These are phyloP conservation scores for Himalopsyche anomala DNA, from an alignment of 2,888 invertebrate genomes.

Conservation along the genomic window DNA sequence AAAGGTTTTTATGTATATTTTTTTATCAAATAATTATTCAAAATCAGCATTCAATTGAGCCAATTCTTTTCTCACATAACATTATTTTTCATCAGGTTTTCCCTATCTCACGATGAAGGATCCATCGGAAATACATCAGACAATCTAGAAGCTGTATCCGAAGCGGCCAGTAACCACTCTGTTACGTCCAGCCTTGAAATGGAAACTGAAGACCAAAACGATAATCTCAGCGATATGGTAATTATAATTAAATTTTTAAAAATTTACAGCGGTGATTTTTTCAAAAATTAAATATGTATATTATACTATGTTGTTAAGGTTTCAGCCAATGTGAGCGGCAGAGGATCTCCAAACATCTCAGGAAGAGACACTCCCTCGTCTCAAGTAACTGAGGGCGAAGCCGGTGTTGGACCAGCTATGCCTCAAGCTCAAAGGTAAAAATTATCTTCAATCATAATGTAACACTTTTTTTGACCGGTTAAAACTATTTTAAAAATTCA, in stretches of 20 bases:
- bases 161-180: slow-evolving; percentile 96
- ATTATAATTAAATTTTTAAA: neutral
- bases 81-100: slow-evolving; percentile 77
- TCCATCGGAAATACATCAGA: slow-evolving; percentile 95
- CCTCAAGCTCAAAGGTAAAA: slow-evolving; percentile 74
- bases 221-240: slow-evolving; percentile 98
- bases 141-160: slow-evolving; percentile 95
- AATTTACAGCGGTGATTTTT: too few species aligned
- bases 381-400: slow-evolving; percentile 89
- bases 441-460: slow-evolving; percentile 37
- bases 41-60: neutral
- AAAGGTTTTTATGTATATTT: neutral
- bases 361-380: slow-evolving; percentile 97
- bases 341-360: slow-evolving; percentile 96
- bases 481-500: too few species aligned
- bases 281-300: too few species aligned
- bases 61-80: neutral
- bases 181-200: slow-evolving; percentile 93
- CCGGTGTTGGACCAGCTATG: slow-evolving; percentile 74
- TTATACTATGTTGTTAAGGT: slow-evolving; percentile 68
- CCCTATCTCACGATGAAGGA: slow-evolving; percentile 93
- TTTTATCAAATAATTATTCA: neutral
- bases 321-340: slow-evolving; percentile 93
- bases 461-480: too few species aligned
- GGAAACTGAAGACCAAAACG: slow-evolving; percentile 91